Percentiles rank a stretch among this genome's conserved stretches.
These are phyloP conservation scores for Hyposmocoma kahamanoa DNA, from an alignment of 1,140 invertebrate genomes.

Conservation along the genomic window DNA sequence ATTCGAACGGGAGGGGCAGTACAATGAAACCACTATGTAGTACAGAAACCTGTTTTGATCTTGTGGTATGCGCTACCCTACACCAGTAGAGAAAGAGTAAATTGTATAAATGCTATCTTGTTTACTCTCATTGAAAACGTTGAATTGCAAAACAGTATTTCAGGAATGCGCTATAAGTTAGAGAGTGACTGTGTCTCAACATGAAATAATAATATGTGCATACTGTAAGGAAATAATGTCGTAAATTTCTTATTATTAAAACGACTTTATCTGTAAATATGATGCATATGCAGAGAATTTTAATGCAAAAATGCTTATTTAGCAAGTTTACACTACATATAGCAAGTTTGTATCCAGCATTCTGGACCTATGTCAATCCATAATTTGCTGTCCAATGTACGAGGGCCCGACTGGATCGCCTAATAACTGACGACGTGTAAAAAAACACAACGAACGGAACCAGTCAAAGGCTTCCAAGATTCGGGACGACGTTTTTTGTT, in stretches of 20 bases:
- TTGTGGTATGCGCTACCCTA: constrained; percentile 55
- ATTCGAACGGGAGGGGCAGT: constrained; percentile 24
- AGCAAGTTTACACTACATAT: too few relatives aligned
- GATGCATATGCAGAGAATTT: too few relatives aligned
- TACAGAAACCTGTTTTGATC: constrained; percentile 60
- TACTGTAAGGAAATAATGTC: too few relatives aligned
- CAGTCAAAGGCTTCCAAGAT: constrained; percentile 34
- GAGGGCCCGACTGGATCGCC: constrained; percentile 23
- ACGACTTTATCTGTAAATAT: too few relatives aligned
- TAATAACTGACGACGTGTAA: constrained; percentile 31
- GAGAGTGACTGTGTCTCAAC: too few relatives aligned
- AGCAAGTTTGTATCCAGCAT: too few relatives aligned
- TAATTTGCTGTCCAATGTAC: constrained; percentile 25
- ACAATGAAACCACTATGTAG: constrained; percentile 51
- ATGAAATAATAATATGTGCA: too few relatives aligned
- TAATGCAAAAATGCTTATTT: too few relatives aligned
- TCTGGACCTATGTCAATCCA: constrained; percentile 47
- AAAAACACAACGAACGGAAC: constrained; percentile 31
- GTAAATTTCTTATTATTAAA: too few relatives aligned
- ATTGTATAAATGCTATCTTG: constrained; percentile 38
- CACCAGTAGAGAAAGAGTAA: constrained; percentile 33
- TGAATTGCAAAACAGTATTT: too few relatives aligned
- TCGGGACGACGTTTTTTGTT: constrained; percentile 49
- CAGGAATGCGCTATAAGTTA: too few relatives aligned
- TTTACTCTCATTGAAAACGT: constrained; percentile 32